phyloP scores from a whole-genome alignment of 2,888 invertebrate genomes.

The Chalcis sispes region DNA sequence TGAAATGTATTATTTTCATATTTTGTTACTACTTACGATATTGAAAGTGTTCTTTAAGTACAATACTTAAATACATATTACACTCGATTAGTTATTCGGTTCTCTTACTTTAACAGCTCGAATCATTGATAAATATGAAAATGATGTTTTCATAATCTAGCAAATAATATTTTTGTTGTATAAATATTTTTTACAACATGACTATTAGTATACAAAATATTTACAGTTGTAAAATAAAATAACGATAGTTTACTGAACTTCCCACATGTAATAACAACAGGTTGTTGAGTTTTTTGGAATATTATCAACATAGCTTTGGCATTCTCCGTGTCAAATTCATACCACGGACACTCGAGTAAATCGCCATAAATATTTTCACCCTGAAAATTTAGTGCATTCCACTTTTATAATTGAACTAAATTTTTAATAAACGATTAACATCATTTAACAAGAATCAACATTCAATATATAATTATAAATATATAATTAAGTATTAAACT shows the following conservation, averaged over 20 bases:
- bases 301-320: conserved; percentile 44
- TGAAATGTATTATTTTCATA: no score
- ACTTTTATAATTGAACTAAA: no score
- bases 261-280: conserved; percentile 58
- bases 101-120: not conserved
- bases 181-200: not conserved
- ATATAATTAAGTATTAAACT: no score
- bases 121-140: conserved; percentile 46
- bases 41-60: no score
- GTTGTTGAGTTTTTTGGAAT: conserved; percentile 59
- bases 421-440: no score
- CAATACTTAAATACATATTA: no score
- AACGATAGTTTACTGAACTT: conserved; percentile 60
- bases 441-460: no score
- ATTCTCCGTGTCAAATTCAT: not conserved
- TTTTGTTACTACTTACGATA: no score
- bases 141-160: conserved; percentile 58
- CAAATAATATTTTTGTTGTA: not conserved
- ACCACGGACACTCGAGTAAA: conserved; percentile 1
- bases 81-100: no score
- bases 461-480: no score
- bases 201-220: conserved; percentile 30
- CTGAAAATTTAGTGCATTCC: not conserved
- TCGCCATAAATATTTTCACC: conserved; percentile 1
- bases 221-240: conserved; percentile 57